Conservation (phyloP, 2,113 vertebrate genomes). For the Xerus inauris region DNA sequence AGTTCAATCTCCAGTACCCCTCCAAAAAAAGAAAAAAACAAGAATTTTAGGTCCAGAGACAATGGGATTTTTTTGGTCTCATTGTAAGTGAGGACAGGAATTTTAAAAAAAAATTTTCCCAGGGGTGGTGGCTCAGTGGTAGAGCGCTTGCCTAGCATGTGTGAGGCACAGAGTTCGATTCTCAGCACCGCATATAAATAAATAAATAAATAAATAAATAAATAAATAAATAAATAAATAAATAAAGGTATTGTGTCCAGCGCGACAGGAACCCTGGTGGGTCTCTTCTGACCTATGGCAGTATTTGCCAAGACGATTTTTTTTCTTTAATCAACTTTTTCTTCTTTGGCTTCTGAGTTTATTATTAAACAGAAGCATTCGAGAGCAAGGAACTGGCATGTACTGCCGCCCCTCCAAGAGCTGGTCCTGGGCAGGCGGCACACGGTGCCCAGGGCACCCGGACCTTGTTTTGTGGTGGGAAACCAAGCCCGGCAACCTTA, state of each 20-base stretch:
- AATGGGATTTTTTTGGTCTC: not conserved
- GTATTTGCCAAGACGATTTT: not conserved
- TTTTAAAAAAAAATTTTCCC: too few species aligned
- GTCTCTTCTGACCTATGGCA: not conserved
- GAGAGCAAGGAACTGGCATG: not conserved
- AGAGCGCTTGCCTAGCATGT: too few species aligned
- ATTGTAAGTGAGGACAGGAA: too few species aligned
- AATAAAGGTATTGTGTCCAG: too few species aligned
- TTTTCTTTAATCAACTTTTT: not conserved
- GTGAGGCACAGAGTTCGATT: too few species aligned
- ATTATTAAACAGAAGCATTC: not conserved
- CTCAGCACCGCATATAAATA: too few species aligned
- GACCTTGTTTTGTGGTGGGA: not conserved
- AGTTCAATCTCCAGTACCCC: too few species aligned
- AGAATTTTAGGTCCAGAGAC: not conserved
- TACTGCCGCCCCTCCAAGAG: not conserved
- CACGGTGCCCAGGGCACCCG: rapidly evolving
- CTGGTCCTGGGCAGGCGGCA: not conserved
- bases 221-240: too few species aligned
- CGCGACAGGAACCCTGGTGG: not conserved
- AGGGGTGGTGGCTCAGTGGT: too few species aligned
- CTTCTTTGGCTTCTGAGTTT: not conserved
- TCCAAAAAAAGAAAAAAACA: too few species aligned
- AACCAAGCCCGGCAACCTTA: not conserved
- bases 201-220: too few species aligned